phyloP scores from a whole-genome alignment of 2,888 invertebrate species.

The Blera fallax region DNA sequence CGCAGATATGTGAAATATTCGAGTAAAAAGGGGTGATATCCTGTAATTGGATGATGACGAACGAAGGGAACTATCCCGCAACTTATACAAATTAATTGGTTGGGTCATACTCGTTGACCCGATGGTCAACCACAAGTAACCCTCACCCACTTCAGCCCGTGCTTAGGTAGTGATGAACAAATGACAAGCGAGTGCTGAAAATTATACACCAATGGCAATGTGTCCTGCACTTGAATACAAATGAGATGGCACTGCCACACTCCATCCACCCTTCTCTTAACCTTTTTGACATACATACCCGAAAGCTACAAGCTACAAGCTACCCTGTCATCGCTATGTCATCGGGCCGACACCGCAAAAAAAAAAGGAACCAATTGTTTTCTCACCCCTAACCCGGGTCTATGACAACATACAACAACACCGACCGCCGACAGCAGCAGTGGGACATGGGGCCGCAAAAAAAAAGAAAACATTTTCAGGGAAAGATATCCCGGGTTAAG shows the following conservation, averaged over 20 bases:
- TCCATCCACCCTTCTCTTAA: slow-evolving; percentile 44
- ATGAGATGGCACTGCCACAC: no score
- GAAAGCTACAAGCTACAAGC: slow-evolving; percentile 44
- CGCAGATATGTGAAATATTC: background rate
- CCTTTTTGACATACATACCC: slow-evolving; percentile 55
- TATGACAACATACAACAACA: slow-evolving; percentile 50
- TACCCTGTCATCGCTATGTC: slow-evolving; percentile 67
- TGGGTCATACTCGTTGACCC: slow-evolving; percentile 66
- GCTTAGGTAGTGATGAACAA: slow-evolving; percentile 17
- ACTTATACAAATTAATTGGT: slow-evolving; percentile 59
- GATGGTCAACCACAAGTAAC: slow-evolving; percentile 41
- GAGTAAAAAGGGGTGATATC: slow-evolving; percentile 53
- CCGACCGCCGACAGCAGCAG: background rate
- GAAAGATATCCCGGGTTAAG: slow-evolving; percentile 59
- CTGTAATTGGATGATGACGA: slow-evolving; percentile 59
- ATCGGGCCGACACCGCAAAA: slow-evolving; percentile 25
- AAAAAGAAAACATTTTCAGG: slow-evolving; percentile 49
- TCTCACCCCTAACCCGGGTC: slow-evolving; percentile 61
- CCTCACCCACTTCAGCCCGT: slow-evolving; percentile 6
- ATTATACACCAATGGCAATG: slow-evolving; percentile 60
- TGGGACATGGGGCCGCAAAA: slow-evolving; percentile 18
- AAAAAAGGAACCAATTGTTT: slow-evolving; percentile 65
- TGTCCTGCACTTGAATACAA: slow-evolving; percentile 69
- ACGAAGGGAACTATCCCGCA: slow-evolving; percentile 65
- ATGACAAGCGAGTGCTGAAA: slow-evolving; percentile 42